phyloP scores from a whole-genome alignment of 2,888 invertebrate species.

The Eretmocerus hayati region DNA sequence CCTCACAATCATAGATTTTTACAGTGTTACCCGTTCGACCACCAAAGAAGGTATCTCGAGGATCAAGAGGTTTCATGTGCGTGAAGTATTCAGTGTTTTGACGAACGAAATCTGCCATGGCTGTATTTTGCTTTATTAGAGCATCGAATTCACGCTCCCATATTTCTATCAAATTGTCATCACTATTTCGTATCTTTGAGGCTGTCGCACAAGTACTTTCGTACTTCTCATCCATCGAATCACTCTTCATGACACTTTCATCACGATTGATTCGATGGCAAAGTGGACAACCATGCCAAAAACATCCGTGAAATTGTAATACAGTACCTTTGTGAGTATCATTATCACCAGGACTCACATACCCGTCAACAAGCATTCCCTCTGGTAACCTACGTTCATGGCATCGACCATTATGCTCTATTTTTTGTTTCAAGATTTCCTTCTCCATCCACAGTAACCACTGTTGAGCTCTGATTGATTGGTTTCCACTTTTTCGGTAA shows the following conservation, averaged over 20 bases:
- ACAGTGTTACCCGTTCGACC: conserved; percentile 1
- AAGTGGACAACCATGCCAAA: not conserved
- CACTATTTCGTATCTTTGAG: not conserved
- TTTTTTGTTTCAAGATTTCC: too few species aligned
- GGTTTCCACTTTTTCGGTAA: too few species aligned
- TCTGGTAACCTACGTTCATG: too few species aligned
- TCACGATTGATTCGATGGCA: not conserved
- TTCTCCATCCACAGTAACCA: too few species aligned
- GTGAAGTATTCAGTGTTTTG: too few species aligned
- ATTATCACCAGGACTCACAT: too few species aligned
- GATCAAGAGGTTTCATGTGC: too few species aligned
- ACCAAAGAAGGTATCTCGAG: conserved; percentile 8
- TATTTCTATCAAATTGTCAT: not conserved
- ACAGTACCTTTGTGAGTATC: not conserved
- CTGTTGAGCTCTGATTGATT: too few species aligned
- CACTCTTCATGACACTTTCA: not conserved
- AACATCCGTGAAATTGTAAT: not conserved
- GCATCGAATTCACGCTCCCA: not conserved
- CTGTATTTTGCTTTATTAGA: not conserved
- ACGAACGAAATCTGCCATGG: not conserved
- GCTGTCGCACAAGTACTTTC: not conserved
- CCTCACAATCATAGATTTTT: not conserved
- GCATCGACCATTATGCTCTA: too few species aligned
- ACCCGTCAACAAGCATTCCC: too few species aligned
- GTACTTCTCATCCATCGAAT: not conserved